Base-by-base conservation (phyloP, 2,113 vertebrate genomes). In the Entomyzon cyanotis region DNA sequence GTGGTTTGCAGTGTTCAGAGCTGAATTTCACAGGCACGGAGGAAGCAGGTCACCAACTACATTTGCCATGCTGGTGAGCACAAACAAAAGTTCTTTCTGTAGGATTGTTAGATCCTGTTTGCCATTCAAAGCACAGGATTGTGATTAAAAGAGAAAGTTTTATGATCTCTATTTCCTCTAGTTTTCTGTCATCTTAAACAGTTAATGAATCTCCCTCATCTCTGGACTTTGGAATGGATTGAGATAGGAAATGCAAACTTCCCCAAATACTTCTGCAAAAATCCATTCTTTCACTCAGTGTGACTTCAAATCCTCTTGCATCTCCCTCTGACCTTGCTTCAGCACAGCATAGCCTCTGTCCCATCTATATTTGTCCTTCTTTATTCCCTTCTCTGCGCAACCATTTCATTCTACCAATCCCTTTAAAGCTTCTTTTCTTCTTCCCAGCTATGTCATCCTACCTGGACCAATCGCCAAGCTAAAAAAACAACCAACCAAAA, bases 151-250 rank as follows among this genome's bases (percentile, higher is more conserved):
- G 2, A 52, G 30, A 28, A 60, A 52, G 13, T 21, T 82, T 37
- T 77, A 53, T 35, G 11, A 70, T 74, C 30, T 87, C 27, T 42
- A 3, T 69, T 93, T 92, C n/a, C 5, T 76, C 13, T 59, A 63
- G n/a, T 62, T 83, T 85, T 89, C 58, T 77, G 70, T 85, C 42
- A 76, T 27, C 7, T 87, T 83, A 79, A 76, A 59, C 24, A 70
- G 62, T 68, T 87, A 12, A 37, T 64, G 2, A 91, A 76, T 84
- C 37, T 60, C 19, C 62, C 24, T 86, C 53, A 35, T 59, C 78
- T 91, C 63, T 87, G 90, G 47, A 87, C 84, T 95, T 95, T 35
- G 82, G 58, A 93, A 86, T 65, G 28, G 56, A 86, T 50, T 41
- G 46, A 92, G 83, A 84, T 81, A 74, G 4, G 8, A 94, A 89